These are phyloP conservation scores for Agrilus cyanescens DNA, from an alignment of 2,888 invertebrate species.

Conservation along the genomic window DNA sequence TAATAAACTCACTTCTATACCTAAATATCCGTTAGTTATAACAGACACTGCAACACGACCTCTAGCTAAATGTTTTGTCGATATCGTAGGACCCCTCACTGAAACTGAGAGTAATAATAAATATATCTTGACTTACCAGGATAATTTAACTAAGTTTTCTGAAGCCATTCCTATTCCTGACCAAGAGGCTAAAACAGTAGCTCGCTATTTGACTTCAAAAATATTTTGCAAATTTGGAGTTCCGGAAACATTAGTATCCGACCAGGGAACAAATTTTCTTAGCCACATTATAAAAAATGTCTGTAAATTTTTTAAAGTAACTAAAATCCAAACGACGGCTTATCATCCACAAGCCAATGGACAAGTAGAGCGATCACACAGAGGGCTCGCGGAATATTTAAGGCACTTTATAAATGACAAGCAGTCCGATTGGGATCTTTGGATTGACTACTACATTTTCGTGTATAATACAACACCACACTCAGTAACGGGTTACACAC, in stretches of 20 bases:
- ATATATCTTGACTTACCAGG: conserved; percentile 21
- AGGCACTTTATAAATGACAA: conserved; percentile 18
- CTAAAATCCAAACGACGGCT: conserved; percentile 19
- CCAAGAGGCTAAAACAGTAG: conserved; percentile 20
- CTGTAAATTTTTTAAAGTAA: conserved; percentile 19
- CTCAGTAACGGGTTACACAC: conserved; percentile 16
- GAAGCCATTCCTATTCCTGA: conserved; percentile 19
- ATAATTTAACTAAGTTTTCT: conserved; percentile 21
- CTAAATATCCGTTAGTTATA: conserved; percentile 23
- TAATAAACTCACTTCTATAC: conserved; percentile 17
- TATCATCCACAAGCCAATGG: conserved; percentile 22
- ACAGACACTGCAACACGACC: conserved; percentile 21
- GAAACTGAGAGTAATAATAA: conserved; percentile 16
- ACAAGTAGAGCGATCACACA: conserved; percentile 22
- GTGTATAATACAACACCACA: conserved; percentile 21
- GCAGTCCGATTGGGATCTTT: conserved; percentile 22
- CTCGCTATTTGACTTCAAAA: conserved; percentile 13
- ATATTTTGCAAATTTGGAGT: too few species aligned
- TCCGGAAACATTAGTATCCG: conserved; percentile 7
- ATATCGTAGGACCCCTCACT: background rate
- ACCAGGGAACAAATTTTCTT: conserved; percentile 12
- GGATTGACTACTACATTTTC: conserved; percentile 19
- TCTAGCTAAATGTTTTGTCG: too few species aligned
- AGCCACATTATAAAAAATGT: conserved; percentile 18
- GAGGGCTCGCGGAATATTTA: conserved; percentile 20